Conservation (phyloP, 2,113 vertebrate species). For the Percopsis transmontana region DNA sequence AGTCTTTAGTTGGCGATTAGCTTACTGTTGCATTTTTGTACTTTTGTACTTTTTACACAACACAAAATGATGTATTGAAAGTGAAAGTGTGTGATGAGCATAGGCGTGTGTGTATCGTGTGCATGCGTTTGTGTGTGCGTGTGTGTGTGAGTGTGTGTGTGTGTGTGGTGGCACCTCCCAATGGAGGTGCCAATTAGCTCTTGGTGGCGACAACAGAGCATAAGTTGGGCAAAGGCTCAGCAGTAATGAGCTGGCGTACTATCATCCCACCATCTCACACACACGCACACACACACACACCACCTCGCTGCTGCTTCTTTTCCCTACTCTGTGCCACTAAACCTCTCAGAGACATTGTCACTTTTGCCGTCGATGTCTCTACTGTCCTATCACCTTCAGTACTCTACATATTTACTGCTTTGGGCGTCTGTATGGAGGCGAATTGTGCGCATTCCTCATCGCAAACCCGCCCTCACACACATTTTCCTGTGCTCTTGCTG, state of each 20-base stretch:
- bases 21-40: no score
- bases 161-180: slow-evolving; percentile 59
- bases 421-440: no score
- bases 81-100: background rate
- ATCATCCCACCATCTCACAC: background rate
- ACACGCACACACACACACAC: slow-evolving; percentile 4
- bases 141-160: slow-evolving; percentile 28
- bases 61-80: no score
- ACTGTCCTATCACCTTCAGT: background rate
- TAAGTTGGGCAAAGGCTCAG: slow-evolving; percentile 48
- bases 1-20: no score
- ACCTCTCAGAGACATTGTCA: slow-evolving; percentile 28
- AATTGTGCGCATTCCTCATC: slow-evolving; percentile 8
- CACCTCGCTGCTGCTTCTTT: slow-evolving; percentile 32
- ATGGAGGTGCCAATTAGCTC: slow-evolving; percentile 75
- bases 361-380: background rate
- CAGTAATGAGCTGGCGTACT: slow-evolving; percentile 57
- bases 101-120: background rate
- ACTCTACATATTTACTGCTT: no score
- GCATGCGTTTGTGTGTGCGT: slow-evolving; percentile 3
- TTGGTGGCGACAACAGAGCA: slow-evolving; percentile 65
- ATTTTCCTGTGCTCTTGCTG: slow-evolving; percentile 32
- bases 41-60: no score
- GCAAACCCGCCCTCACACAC: background rate
- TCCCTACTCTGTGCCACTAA: slow-evolving; percentile 4